Conservation (phyloP, 2,797 vertebrate species). For the Molossus molossus region DNA sequence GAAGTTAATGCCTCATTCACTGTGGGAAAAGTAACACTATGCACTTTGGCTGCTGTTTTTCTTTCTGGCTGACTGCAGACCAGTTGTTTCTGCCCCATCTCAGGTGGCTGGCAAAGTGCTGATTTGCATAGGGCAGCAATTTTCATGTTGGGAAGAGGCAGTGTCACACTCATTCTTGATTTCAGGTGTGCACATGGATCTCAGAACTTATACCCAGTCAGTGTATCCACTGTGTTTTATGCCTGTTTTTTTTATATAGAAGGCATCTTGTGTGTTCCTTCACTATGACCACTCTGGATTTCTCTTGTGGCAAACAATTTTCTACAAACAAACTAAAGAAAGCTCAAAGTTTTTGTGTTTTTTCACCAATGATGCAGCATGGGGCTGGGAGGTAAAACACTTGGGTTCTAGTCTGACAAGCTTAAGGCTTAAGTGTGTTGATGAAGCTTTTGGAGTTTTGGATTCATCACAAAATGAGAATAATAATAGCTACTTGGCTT, state of each 20-base stretch:
- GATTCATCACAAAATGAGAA: slow-evolving; percentile 5
- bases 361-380: not conserved
- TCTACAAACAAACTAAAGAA: not conserved
- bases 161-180: not conserved
- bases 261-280: not conserved
- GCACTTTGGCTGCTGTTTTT: slow-evolving; percentile 86
- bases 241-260: not conserved
- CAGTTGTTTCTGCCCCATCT: slow-evolving; percentile 81
- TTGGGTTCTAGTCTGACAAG: not conserved
- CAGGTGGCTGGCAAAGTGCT: slow-evolving; percentile 53
- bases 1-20: slow-evolving; percentile 89
- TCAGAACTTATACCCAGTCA: not conserved
- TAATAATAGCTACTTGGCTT: not conserved
- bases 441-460: not conserved
- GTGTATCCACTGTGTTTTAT: not conserved
- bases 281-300: not conserved
- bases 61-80: slow-evolving; percentile 88
- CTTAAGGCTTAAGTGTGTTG: not conserved
- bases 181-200: slow-evolving; percentile 13
- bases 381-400: not conserved
- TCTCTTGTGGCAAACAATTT: not conserved
- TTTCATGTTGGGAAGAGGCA: slow-evolving; percentile 37
- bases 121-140: slow-evolving; percentile 52
- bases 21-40: slow-evolving; percentile 90
- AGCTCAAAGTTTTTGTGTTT: not conserved